phyloP scores from a whole-genome alignment of 2,888 invertebrate species.

The Isotomurus palustris region DNA sequence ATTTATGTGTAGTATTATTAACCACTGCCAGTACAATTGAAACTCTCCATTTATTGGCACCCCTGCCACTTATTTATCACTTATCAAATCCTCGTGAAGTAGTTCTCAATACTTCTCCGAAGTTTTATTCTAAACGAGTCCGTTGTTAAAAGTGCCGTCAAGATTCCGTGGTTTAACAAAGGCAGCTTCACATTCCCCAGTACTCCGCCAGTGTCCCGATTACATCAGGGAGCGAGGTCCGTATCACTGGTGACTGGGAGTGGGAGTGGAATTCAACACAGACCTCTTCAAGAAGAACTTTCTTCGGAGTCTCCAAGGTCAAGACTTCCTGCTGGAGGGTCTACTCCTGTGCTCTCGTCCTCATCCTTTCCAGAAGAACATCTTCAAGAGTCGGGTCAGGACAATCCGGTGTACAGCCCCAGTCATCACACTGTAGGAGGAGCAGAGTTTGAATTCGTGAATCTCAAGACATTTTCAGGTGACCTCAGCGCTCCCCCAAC shows the following conservation, averaged over 20 bases:
- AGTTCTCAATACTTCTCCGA: too few relatives aligned
- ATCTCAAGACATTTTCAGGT: too few relatives aligned
- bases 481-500: not conserved
- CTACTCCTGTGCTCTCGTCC: not conserved
- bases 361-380: not conserved
- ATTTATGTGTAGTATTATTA: too few relatives aligned
- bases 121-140: too few relatives aligned
- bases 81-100: too few relatives aligned
- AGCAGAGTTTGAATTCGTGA: too few relatives aligned
- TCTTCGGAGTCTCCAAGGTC: too few relatives aligned
- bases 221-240: slow-evolving; percentile 20
- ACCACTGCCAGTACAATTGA: too few relatives aligned
- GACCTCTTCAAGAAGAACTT: slow-evolving; percentile 15
- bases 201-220: slow-evolving; percentile 30
- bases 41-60: too few relatives aligned
- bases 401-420: not conserved
- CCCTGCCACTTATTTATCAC: too few relatives aligned
- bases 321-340: too few relatives aligned
- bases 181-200: slow-evolving; percentile 45
- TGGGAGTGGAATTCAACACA: slow-evolving; percentile 22
- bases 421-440: too few relatives aligned
- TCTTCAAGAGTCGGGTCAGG: slow-evolving; percentile 1
- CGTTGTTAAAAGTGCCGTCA: slow-evolving; percentile 34
- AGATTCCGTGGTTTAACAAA: slow-evolving; percentile 46
- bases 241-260: slow-evolving; percentile 27